These are phyloP conservation scores for Machimus rusticus DNA, from an alignment of 2,888 invertebrate genomes.

Conservation along the genomic window DNA sequence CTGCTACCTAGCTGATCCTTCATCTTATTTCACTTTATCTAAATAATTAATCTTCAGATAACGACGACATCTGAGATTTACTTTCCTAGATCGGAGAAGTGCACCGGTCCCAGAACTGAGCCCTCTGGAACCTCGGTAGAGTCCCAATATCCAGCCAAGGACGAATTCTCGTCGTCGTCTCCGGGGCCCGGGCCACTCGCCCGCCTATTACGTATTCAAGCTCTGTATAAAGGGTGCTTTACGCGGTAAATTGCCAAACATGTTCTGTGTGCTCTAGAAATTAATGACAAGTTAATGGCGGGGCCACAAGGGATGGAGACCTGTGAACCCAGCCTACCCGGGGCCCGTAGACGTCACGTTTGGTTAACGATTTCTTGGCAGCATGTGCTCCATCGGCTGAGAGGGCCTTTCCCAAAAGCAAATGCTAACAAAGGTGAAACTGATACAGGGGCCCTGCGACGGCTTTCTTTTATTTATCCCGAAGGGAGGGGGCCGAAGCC, in stretches of 20 bases:
- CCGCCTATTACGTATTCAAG: slow-evolving; percentile 22
- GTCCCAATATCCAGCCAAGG: neutral
- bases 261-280: slow-evolving; percentile 27
- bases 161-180: neutral
- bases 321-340: slow-evolving; percentile 22
- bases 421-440: slow-evolving; percentile 22
- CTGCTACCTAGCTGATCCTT: slow-evolving; percentile 5
- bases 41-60: slow-evolving; percentile 31
- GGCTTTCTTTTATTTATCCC: neutral
- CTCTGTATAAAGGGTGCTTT: slow-evolving; percentile 27
- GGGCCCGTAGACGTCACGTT: slow-evolving; percentile 29
- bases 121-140: neutral
- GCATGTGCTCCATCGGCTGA: slow-evolving; percentile 18
- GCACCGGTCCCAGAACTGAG: neutral
- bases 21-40: slow-evolving; percentile 15
- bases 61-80: slow-evolving; percentile 29
- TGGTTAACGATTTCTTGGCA: slow-evolving; percentile 24
- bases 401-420: neutral
- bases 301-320: slow-evolving; percentile 34
- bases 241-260: slow-evolving; percentile 36
- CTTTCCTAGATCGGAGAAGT: slow-evolving; percentile 8
- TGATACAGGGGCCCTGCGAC: neutral
- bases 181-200: neutral
- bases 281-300: slow-evolving; percentile 39
- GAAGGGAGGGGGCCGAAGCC: neutral